Evolutionary conservation across 2,797 vertebrate genomes (phyloP).

Genomic region (Choloepus didactylus): DNA sequence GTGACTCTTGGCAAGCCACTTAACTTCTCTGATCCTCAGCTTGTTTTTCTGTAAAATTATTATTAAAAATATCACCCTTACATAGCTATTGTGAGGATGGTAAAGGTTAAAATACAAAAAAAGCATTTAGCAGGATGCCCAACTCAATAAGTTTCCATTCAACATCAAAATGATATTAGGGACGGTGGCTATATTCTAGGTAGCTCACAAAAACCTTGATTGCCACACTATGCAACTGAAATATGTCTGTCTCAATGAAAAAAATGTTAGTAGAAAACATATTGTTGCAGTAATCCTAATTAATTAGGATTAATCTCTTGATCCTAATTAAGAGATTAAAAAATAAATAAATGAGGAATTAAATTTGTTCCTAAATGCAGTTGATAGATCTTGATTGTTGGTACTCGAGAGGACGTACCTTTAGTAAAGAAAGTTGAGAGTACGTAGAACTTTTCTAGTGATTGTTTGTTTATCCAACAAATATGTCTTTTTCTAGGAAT

Average conservation of each 20-base stretch:
- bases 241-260: background rate
- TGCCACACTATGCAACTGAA: background rate
- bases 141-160: background rate
- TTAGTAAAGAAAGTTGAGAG: slow-evolving; percentile 16
- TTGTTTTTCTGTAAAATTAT: slow-evolving; percentile 54
- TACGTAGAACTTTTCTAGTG: background rate
- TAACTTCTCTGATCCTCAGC: background rate
- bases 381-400: slow-evolving; percentile 18
- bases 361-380: background rate
- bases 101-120: slow-evolving; percentile 33
- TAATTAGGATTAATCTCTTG: background rate
- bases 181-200: background rate
- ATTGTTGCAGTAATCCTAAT: background rate
- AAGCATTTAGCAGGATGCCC: slow-evolving; percentile 12
- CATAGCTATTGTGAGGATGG: background rate
- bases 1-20: background rate
- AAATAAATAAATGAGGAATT: background rate
- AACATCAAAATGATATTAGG: slow-evolving; percentile 10
- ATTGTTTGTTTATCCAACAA: background rate
- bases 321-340: no score
- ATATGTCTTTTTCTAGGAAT: background rate
- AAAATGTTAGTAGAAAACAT: slow-evolving; percentile 26
- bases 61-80: slow-evolving; percentile 7
- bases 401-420: background rate
- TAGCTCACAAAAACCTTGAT: background rate